phyloP scores from a whole-genome alignment of 2,888 invertebrate species.

The Gnatocerus cornutus region DNA sequence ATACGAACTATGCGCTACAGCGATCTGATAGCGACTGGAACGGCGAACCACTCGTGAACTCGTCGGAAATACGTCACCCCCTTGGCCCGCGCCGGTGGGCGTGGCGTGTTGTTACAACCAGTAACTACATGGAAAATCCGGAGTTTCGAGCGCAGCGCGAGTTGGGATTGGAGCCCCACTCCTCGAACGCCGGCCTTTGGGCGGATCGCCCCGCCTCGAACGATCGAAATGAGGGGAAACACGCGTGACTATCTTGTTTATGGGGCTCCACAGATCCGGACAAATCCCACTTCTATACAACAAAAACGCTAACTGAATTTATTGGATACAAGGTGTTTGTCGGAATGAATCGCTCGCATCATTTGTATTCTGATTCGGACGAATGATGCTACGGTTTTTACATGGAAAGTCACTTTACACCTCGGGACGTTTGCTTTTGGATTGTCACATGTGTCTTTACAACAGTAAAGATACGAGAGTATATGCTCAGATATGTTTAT shows the following conservation, averaged over 20 bases:
- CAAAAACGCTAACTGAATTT: constrained; percentile 72
- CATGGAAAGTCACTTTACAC: constrained; percentile 72
- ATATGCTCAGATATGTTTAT: constrained; percentile 69
- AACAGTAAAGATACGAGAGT: constrained; percentile 67
- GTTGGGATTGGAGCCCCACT: constrained; percentile 64
- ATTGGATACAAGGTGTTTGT: constrained; percentile 73
- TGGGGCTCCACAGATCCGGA: constrained; percentile 71
- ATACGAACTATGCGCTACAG: constrained; percentile 65
- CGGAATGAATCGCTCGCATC: constrained; percentile 72
- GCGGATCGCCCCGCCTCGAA: constrained; percentile 55
- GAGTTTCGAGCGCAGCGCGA: constrained; percentile 55
- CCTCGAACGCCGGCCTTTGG: constrained; percentile 47
- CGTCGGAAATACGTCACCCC: constrained; percentile 63
- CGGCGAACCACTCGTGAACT: constrained; percentile 62
- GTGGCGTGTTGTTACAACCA: constrained; percentile 61
- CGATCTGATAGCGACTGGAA: constrained; percentile 70
- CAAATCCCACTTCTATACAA: constrained; percentile 71
- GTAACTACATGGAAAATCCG: constrained; percentile 67
- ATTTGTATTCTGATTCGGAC: constrained; percentile 72
- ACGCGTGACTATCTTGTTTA: constrained; percentile 71
- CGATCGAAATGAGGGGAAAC: constrained; percentile 62
- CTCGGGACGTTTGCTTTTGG: constrained; percentile 65
- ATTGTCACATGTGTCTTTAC: constrained; percentile 68
- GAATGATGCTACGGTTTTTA: constrained; percentile 71
- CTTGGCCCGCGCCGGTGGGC: constrained; percentile 61